Conservation (phyloP, 2,113 vertebrate genomes). For the Illadopsis cleaveri region DNA sequence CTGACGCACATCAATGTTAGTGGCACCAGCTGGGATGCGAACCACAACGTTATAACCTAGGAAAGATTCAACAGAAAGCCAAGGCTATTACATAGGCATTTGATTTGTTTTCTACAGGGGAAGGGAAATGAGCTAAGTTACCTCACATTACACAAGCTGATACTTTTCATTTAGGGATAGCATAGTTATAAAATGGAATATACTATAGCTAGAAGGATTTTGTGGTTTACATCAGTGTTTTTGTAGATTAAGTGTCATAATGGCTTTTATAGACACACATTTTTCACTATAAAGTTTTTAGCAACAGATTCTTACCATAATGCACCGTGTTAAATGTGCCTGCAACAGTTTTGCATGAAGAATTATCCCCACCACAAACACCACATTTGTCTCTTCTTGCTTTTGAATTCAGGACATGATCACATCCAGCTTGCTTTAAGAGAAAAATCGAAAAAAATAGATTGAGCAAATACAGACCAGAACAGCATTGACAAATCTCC, state of each 20-base stretch:
- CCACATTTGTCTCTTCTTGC: conserved; percentile 98
- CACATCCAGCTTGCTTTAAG: conserved; percentile 97
- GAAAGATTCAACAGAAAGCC: conserved; percentile 30
- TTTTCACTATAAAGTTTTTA: conserved; percentile 45
- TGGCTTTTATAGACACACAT: neutral
- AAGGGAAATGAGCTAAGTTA: conserved; percentile 5
- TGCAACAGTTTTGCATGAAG: conserved; percentile 94
- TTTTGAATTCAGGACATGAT: conserved; percentile 98
- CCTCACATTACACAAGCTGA: neutral
- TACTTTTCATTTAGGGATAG: neutral
- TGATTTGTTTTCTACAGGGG: neutral
- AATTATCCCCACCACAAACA: conserved; percentile 97
- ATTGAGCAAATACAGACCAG: conserved; percentile 53
- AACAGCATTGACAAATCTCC: conserved; percentile 32
- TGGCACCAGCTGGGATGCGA: conserved; percentile 94
- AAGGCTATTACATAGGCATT: neutral
- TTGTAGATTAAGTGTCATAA: conserved; percentile 16
- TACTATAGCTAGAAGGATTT: neutral
- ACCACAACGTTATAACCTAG: conserved; percentile 95
- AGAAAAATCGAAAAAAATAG: conserved; percentile 62
- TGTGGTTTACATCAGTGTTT: neutral
- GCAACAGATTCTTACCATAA: conserved; percentile 85
- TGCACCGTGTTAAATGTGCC: conserved; percentile 92
- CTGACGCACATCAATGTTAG: conserved; percentile 96
- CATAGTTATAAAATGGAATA: conserved; percentile 1